Evolutionary conservation across 2,888 invertebrate genomes (phyloP), one percentile per base, ranked within the genome.

Genomic region (Sepioteuthis lessoniana): DNA sequence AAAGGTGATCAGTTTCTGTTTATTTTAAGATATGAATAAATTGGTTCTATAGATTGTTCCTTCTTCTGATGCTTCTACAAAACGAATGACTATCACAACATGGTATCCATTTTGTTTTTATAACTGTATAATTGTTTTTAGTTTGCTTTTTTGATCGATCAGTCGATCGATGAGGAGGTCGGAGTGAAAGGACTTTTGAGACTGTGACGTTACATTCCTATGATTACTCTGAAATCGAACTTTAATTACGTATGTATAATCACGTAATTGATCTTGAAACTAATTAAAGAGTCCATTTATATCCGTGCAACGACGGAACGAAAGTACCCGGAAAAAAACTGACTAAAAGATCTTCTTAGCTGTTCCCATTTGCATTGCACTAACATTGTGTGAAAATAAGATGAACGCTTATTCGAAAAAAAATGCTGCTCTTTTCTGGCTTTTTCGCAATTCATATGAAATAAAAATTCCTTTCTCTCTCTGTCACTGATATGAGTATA

Each of bases 221-320:
- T 76, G 76, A 76, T 76, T 31, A 16, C 76, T n/a, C n/a, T 10
- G 76, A 10, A 16, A 76, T 76, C 76, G 16, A 76, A n/a, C 76
- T 76, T 76, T 76, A 76, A 76, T n/a, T 76, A 76, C 76, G 76
- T 76, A 76, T 4, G n/a, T n/a, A 76, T 76, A 76, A 76, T 76
- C 76, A n/a, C n/a, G n/a, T 76, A 76, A 76, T 76, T 76, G n/a
- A 76, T 76, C 76, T 76, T n/a, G n/a, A 76, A 76, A 76, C 76
- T 76, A 76, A 76, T 76, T 76, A 76, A n/a, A 76, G 76, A 10
- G 76, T n/a, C n/a, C 76, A n/a, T 10, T 55, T 76, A n/a, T 76
- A 76, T 13, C n/a, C 31, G 10, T n/a, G 16, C 76, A 76, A n/a
- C 7, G 76, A 16, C 10, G n/a, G 76, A 76, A 76, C n/a, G n/a